Evolutionary conservation across 2,113 vertebrate species (phyloP), one percentile per base, ranked within the genome.

Genomic region (Sylvilagus bachmani): DNA sequence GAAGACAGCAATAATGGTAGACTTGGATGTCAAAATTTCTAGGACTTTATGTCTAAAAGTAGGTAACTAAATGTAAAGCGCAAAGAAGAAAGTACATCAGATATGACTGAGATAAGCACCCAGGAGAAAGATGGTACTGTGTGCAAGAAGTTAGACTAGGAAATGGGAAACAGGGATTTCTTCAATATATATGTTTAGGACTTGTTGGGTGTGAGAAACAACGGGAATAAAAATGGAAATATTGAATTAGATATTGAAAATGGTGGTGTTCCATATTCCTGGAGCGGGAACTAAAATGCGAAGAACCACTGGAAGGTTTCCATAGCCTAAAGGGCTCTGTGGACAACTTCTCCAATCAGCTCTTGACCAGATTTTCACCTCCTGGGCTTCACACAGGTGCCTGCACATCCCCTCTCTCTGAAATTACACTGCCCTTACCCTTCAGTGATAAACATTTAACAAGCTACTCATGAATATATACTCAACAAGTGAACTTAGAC

Each of bases 121-220:
- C 6, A 1, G 21, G 24, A 85, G 58, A 96, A 88, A 86, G 69
- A 61, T 1, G 0, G 33, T 25, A 19, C 33, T 27, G 5, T 44
- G 11, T 1, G 64, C 24, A 58, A 53, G 38, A 93, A 85, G 51
- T 16, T 61, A 21, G 9, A 80, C 19, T 53, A 29, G 13, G 17
- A 29, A 61, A 24, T 36, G 17, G 38, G 16, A 91, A 53, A 44
- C 19, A 27, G 70, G 6, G 4, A 58, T 87, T 86, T 79, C 24
- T 44, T 81, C 74, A 19, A 55, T 90, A 51, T 92, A 55, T 90
- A 51, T 92, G 2, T 61, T 82, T 27, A 73, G 19, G 22, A 31
- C n/a, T 79, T 95, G 16, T 19, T 90, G 31, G n/a, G 77, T 84
- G 69, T 95, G 88, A 83, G 44, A 96, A 69, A 62, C 4, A 67